These are phyloP conservation scores for Coendou prehensilis DNA, from an alignment of 2,797 vertebrate genomes.

Conservation along the genomic window DNA sequence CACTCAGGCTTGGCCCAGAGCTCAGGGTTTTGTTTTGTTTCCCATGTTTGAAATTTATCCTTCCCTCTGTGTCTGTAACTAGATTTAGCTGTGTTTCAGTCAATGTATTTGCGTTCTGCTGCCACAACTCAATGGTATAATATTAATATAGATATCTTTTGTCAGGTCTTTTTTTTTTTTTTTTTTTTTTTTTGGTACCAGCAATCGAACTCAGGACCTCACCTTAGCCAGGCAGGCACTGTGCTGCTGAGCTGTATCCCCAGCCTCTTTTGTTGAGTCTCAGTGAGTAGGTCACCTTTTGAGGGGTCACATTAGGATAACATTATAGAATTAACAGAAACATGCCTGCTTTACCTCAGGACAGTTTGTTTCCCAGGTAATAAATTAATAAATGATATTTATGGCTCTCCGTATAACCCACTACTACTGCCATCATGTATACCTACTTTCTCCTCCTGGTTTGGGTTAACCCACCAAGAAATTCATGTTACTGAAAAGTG, in stretches of 20 bases:
- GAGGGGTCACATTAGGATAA: background rate
- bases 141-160: slow-evolving; percentile 50
- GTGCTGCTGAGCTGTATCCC: too few relatives aligned
- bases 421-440: too few relatives aligned
- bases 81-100: slow-evolving; percentile 37
- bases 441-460: too few relatives aligned
- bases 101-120: background rate
- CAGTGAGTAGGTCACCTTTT: background rate
- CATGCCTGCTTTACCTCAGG: background rate
- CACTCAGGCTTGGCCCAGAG: background rate
- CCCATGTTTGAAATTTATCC: slow-evolving; percentile 16
- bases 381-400: background rate
- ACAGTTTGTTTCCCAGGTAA: background rate
- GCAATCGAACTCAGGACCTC: too few relatives aligned
- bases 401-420: background rate
- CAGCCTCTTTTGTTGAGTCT: background rate
- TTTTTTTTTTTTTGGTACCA: too few relatives aligned
- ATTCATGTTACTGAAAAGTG: background rate
- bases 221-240: too few relatives aligned
- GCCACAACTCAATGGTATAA: background rate
- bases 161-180: background rate
- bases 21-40: background rate
- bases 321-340: slow-evolving; percentile 7
- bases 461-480: background rate
- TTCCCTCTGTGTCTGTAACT: background rate